Base-by-base conservation (phyloP, 2,113 vertebrate species). In the Symphodus melops region DNA sequence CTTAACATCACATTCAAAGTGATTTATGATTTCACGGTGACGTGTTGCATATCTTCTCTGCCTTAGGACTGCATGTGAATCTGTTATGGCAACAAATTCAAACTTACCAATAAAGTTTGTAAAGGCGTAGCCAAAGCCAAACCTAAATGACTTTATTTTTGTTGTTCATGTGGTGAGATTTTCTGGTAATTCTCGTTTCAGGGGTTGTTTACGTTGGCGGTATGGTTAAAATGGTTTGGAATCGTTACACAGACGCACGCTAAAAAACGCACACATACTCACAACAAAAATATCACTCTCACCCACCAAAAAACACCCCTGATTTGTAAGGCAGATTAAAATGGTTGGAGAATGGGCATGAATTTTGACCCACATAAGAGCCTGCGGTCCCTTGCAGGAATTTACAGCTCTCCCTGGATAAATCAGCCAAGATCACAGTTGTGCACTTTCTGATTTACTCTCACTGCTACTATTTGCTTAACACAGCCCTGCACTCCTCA, bases 321-420 rank as follows among this genome's bases (percentile, higher is more conserved):
- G 55, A 81, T 87, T 87, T 86, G 36, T 79, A 68, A 81, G 10
- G 62, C 72, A 88, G 75, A 86, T 89, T 79, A 83, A 69, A 86
- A 65, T n/a, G 74, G 68, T 58, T 62, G 42, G 56, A 63, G 71
- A 72, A 48, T 48, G 73, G 82, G 68, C 68, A 54, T 75, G 84
- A 72, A 82, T 75, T 82, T 58, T 70, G 79, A 91, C 83, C 85
- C 88, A 86, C 84, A 81, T 84, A 86, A 83, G 57, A 69, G 76
- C 75, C 59, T 86, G 86, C 70, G 85, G 88, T 61, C 71, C 44
- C 44, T 62, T 19, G 62, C 57, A 58, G 72, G 79, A 76, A 65
- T 84, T 80, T 69, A 59, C 51, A 4, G 65, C 76, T 70, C 44
- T 70, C 25, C 57, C 36, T 53, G 17, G 46, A 48, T 48, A 48